phyloP scores from a whole-genome alignment of 2,888 invertebrate species.

The Abrostola triplasia region DNA sequence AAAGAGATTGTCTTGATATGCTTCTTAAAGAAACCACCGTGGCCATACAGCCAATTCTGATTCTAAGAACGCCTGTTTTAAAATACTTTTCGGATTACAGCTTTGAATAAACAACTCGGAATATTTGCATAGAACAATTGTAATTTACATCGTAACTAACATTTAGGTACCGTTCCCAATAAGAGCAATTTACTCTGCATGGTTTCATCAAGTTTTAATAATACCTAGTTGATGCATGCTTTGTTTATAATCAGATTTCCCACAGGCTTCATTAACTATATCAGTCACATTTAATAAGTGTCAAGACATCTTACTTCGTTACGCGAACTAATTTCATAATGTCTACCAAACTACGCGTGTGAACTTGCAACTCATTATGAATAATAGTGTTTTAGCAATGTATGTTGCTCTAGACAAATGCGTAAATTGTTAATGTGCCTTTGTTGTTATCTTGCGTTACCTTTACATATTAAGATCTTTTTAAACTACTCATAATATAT shows the following conservation, averaged over 20 bases:
- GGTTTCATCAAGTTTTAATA: slow-evolving; percentile 45
- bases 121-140: too few species aligned
- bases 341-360: slow-evolving; percentile 42
- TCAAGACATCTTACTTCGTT: slow-evolving; percentile 39
- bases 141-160: slow-evolving; percentile 6
- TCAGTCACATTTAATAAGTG: slow-evolving; percentile 40
- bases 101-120: too few species aligned
- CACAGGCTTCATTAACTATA: slow-evolving; percentile 43
- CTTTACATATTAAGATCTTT: slow-evolving; percentile 2
- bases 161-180: slow-evolving; percentile 1
- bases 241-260: slow-evolving; percentile 45
- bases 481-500: neutral
- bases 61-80: too few species aligned
- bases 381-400: slow-evolving; percentile 24
- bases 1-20: too few species aligned
- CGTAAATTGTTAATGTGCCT: slow-evolving; percentile 3
- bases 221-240: slow-evolving; percentile 31
- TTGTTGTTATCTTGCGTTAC: neutral
- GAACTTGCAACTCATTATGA: slow-evolving; percentile 48
- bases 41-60: too few species aligned
- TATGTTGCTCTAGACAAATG: slow-evolving; percentile 8
- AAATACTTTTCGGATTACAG: too few species aligned
- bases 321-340: slow-evolving; percentile 49
- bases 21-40: too few species aligned
- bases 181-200: slow-evolving; percentile 31